phyloP scores from a whole-genome alignment of 2,113 vertebrate genomes.

The Egretta garzetta region DNA sequence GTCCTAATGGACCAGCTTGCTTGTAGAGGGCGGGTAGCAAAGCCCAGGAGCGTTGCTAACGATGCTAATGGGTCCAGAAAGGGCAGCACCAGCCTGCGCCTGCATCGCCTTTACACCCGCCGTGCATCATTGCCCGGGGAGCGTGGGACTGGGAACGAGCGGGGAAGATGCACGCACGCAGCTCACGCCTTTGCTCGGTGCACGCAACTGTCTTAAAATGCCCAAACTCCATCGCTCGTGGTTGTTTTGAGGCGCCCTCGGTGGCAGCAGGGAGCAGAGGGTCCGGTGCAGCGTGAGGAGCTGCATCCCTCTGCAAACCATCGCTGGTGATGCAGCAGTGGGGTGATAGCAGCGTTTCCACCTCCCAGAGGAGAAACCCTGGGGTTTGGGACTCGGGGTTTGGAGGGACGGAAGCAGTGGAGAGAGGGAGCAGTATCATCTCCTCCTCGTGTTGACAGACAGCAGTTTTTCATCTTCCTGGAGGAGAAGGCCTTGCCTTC shows the following conservation, averaged over 20 bases:
- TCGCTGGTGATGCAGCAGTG: neutral
- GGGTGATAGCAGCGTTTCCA: neutral
- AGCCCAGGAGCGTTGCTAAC: neutral
- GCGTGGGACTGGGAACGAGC: accelerated
- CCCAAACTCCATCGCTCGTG: accelerated
- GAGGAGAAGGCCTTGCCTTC: neutral
- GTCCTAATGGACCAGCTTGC: neutral
- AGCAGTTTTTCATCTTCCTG: neutral
- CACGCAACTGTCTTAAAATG: accelerated
- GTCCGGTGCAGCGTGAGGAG: neutral
- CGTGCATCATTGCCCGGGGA: accelerated
- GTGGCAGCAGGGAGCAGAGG: neutral
- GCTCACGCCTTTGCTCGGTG: neutral
- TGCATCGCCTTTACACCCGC: neutral
- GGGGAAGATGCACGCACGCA: accelerated
- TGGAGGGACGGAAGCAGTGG: neutral
- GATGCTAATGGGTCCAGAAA: neutral
- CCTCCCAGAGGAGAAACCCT: neutral
- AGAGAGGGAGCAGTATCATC: neutral
- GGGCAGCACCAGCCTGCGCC: neutral
- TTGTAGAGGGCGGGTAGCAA: neutral
- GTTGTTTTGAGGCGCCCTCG: accelerated
- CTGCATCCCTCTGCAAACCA: neutral
- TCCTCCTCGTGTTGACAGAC: neutral
- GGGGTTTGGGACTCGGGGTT: neutral